These are phyloP conservation scores for Manis javanica DNA, from an alignment of 2,797 vertebrate species.

Conservation along the genomic window DNA sequence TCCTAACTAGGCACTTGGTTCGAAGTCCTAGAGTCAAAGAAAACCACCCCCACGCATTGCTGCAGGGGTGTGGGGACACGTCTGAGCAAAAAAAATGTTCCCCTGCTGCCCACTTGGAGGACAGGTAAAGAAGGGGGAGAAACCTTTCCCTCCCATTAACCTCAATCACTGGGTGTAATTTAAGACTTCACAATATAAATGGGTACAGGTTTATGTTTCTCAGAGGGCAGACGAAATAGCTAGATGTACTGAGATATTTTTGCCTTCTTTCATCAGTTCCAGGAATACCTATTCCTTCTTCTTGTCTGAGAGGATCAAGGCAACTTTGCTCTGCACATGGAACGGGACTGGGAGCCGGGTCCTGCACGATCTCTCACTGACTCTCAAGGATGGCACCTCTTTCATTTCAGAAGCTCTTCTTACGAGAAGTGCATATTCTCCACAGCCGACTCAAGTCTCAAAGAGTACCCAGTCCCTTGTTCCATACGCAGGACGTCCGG, in stretches of 20 bases:
- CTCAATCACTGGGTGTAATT: background rate
- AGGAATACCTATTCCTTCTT: background rate
- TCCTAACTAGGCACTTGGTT: background rate
- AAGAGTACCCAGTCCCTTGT: too few species aligned
- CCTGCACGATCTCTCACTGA: accelerated
- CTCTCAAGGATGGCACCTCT: background rate
- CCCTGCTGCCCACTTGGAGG: background rate
- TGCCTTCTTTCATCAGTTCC: background rate
- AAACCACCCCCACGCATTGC: accelerated
- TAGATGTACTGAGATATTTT: background rate
- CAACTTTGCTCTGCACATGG: background rate
- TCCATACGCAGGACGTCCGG: too few species aligned
- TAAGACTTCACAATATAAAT: background rate
- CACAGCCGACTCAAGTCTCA: background rate
- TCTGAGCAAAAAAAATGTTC: background rate
- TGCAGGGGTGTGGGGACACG: accelerated
- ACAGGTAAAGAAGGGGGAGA: accelerated
- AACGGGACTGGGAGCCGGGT: background rate
- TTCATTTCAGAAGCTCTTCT: background rate
- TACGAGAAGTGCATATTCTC: background rate
- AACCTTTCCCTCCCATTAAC: background rate
- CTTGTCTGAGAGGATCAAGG: background rate
- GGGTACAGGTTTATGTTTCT: accelerated
- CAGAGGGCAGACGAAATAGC: background rate
- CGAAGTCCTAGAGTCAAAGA: background rate